Percentiles rank a stretch among this genome's conserved stretches.
Evolutionary conservation across 2,888 invertebrate genomes (phyloP).

Genomic region (Hipparchia sbordonii): DNA sequence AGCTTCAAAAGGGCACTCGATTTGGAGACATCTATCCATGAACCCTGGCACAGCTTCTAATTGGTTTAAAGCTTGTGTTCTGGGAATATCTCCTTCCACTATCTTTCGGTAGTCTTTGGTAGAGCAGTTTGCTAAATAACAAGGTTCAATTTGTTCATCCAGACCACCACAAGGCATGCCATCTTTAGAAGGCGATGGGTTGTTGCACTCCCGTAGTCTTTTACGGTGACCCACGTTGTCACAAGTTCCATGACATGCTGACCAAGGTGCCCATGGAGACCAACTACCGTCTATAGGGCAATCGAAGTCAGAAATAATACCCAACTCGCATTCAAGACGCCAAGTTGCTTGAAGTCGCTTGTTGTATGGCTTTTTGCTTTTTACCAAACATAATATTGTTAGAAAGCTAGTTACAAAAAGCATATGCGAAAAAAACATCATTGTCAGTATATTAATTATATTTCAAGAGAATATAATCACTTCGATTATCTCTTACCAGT

Average conservation of each 20-base stretch:
- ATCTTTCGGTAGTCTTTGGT: conserved; percentile 65
- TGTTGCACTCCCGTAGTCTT: conserved; percentile 67
- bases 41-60: conserved; percentile 69
- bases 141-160: conserved; percentile 65
- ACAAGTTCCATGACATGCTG: conserved; percentile 71
- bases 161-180: conserved; percentile 70
- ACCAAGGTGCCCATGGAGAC: conserved; percentile 76
- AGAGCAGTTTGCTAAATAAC: conserved; percentile 70
- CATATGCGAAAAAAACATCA: not conserved
- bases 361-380: conserved; percentile 56
- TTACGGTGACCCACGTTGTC: conserved; percentile 69
- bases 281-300: conserved; percentile 79
- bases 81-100: conserved; percentile 58
- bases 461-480: not conserved
- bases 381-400: conserved; percentile 30
- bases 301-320: conserved; percentile 61
- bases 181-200: conserved; percentile 70
- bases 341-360: conserved; percentile 63
- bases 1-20: conserved; percentile 71
- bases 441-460: not conserved
- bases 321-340: conserved; percentile 72
- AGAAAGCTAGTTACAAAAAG: not conserved
- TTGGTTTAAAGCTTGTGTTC: conserved; percentile 63
- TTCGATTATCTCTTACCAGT: too few relatives aligned
- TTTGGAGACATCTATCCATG: conserved; percentile 69